phyloP scores from a whole-genome alignment of 1,140 invertebrate species.

The Babylonia areolata region DNA sequence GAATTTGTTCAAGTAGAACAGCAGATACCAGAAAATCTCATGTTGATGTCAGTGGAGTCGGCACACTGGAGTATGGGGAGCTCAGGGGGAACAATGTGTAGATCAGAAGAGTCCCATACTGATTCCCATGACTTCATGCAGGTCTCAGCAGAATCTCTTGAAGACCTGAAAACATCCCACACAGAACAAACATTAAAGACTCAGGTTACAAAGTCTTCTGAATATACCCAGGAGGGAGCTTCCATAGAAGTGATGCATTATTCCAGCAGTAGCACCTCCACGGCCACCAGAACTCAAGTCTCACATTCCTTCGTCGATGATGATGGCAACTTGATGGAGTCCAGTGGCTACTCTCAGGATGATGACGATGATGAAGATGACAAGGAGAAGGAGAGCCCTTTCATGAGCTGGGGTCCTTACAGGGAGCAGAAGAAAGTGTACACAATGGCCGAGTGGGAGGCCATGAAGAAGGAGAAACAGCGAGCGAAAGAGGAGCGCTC shows the following conservation, averaged over 20 bases:
- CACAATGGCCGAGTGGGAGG: slow-evolving; percentile 73
- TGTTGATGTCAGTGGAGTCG: slow-evolving; percentile 69
- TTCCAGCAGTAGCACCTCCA: slow-evolving; percentile 34
- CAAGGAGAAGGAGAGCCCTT: slow-evolving; percentile 50
- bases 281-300: slow-evolving; percentile 34
- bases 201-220: slow-evolving; percentile 42
- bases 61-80: slow-evolving; percentile 63
- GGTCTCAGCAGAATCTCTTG: slow-evolving; percentile 69
- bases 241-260: slow-evolving; percentile 20
- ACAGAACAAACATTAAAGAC: slow-evolving; percentile 38
- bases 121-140: slow-evolving; percentile 67
- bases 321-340: slow-evolving; percentile 54
- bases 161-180: slow-evolving; percentile 43
- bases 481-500: slow-evolving; percentile 37
- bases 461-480: slow-evolving; percentile 58
- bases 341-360: slow-evolving; percentile 36
- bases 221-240: slow-evolving; percentile 25
- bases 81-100: slow-evolving; percentile 63
- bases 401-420: slow-evolving; percentile 61
- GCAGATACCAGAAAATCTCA: slow-evolving; percentile 58
- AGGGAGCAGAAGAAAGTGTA: slow-evolving; percentile 70
- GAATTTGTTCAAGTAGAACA: slow-evolving; percentile 75
- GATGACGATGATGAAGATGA: slow-evolving; percentile 44
- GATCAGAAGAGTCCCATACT: slow-evolving; percentile 58
- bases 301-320: slow-evolving; percentile 59